Evolutionary conservation across 2,888 invertebrate genomes (phyloP).

Genomic region (Sesia apiformis): DNA sequence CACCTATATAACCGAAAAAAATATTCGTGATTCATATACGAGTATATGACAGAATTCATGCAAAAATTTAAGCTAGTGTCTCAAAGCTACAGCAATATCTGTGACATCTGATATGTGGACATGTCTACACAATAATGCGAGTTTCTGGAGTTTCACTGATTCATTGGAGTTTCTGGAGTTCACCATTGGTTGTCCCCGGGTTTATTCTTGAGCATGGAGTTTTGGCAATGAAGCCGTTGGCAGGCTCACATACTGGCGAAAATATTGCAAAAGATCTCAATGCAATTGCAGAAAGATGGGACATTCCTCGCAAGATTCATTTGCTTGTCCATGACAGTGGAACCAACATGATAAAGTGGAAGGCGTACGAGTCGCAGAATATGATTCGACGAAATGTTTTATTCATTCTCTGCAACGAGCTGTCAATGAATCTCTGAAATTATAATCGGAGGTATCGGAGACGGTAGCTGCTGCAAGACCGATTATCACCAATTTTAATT

Average conservation of each 20-base stretch:
- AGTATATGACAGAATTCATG: too few species aligned
- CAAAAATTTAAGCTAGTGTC: too few species aligned
- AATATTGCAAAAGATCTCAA: too few species aligned
- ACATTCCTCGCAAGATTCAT: conserved; percentile 22
- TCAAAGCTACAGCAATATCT: too few species aligned
- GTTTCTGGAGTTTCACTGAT: conserved; percentile 14
- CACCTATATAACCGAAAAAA: too few species aligned
- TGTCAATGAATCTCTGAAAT: conserved; percentile 16
- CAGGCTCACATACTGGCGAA: conserved; percentile 14
- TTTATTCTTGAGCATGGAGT: conserved; percentile 9
- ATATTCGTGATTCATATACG: too few species aligned
- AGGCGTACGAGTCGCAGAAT: conserved; percentile 15
- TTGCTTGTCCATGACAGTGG: conserved; percentile 12
- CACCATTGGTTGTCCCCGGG: too few species aligned
- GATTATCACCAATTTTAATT: too few species aligned
- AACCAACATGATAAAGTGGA: conserved; percentile 23
- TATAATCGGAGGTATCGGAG: conserved; percentile 19
- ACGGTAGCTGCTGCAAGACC: too few species aligned
- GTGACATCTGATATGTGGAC: conserved; percentile 17
- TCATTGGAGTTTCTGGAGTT: too few species aligned
- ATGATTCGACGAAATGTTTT: conserved; percentile 20
- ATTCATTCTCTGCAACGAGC: conserved; percentile 20
- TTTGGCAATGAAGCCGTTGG: conserved; percentile 14
- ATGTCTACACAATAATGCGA: conserved; percentile 10
- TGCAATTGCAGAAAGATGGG: conserved; percentile 17